Base-by-base conservation (phyloP, 1,140 invertebrate species). In the Calephelis nemesis region DNA sequence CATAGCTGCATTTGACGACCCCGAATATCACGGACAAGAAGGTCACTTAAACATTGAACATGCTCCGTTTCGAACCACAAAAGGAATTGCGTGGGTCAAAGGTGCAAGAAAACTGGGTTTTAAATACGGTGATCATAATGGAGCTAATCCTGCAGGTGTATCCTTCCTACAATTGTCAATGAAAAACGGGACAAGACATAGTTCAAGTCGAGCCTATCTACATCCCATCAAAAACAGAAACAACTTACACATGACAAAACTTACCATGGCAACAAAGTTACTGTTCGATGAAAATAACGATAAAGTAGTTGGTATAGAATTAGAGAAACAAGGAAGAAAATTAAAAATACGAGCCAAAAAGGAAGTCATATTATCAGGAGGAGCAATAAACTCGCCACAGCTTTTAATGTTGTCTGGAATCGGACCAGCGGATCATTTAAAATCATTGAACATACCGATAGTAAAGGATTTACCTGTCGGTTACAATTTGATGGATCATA, bases 361-460 rank as follows among this genome's bases (percentile, higher is more conserved):
- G 77, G 96, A 97, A 92, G 94, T 97, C 0, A 96, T 97, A n/a
- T 19, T 97, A 4, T 94, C 94, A 30, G 95, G 94, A 0, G 96
- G 96, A 1, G 93, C 96, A 0, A 94, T 97, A 1, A 96, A 95
- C 70, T 95, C 95, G 0, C 95, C 96, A 0, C 95, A 97, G 74
- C 73, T 98, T 4, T 87, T 98, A 1, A 97, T 97, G 96, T 77
- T 97, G 1, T 96, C 95, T 3, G 97, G 97, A 3, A 93, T 97
- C 13, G 97, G 97, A 9, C 96, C 96, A 0, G 93, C 83, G 30
- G 87, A 94, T 50, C 95, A 97, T 82, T 88, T 98, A 11, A 79
- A 88, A 48, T 78, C 92, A 12, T 72, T 94, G 49, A 92, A 92
- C n/a, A 95, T 96, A 45, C 91, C 93, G 1, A 93, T 95, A 0